Evolutionary conservation across 2,797 vertebrate genomes (phyloP).

Genomic region (Scolopax rusticola): DNA sequence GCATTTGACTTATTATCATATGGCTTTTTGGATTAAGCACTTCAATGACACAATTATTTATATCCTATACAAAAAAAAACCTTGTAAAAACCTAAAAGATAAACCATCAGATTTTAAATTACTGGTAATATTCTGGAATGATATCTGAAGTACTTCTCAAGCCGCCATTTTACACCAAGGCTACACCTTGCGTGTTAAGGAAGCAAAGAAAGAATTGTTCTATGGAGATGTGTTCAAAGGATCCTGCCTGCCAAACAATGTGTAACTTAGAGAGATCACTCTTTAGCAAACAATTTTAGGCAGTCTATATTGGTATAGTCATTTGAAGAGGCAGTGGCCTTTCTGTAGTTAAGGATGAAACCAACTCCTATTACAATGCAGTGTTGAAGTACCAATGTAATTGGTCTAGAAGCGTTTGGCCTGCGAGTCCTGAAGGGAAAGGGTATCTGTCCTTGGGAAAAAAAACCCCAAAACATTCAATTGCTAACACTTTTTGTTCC

Average conservation of each 20-base stretch:
- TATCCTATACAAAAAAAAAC: not conserved
- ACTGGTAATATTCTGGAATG: not conserved
- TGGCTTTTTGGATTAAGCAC: not conserved
- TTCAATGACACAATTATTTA: not conserved
- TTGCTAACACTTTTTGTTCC: not conserved
- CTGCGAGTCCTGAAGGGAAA: not conserved
- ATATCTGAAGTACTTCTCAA: not conserved
- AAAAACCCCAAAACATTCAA: not conserved
- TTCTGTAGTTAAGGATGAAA: conserved; percentile 16
- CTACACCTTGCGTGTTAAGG: not conserved
- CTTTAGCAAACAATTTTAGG: conserved; percentile 22
- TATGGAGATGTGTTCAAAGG: conserved; percentile 22
- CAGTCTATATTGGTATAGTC: not conserved
- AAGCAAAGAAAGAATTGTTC: conserved; percentile 11
- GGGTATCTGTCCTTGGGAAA: not conserved
- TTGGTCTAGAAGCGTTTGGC: not conserved
- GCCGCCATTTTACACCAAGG: not conserved
- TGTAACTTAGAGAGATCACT: not conserved
- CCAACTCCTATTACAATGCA: not conserved
- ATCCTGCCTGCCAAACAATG: not conserved
- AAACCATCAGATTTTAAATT: not conserved
- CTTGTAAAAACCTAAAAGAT: not conserved
- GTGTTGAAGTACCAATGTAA: not conserved
- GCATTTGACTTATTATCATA: not conserved
- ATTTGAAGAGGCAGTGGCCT: conserved; percentile 6